Percentiles rank a stretch among this genome's conserved stretches.
These are phyloP conservation scores for Saccopteryx bilineata DNA, from an alignment of 2,113 vertebrate genomes.

Conservation along the genomic window DNA sequence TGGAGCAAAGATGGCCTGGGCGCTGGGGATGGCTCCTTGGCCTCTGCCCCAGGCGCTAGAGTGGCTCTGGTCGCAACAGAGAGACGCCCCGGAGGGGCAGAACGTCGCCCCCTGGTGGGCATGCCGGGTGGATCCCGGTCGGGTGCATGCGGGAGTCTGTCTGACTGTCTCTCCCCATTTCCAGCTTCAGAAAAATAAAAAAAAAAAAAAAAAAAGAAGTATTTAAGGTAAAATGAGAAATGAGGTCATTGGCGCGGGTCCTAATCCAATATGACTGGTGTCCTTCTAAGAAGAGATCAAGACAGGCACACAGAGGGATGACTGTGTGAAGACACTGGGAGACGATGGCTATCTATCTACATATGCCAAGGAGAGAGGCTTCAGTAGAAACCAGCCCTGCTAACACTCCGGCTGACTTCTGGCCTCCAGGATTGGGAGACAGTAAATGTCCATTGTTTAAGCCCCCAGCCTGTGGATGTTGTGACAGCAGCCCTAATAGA, in stretches of 20 bases:
- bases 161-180: no score
- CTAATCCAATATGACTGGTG: not conserved
- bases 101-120: no score
- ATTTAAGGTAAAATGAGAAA: not conserved
- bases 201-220: not conserved
- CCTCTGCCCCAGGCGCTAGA: no score
- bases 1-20: no score
- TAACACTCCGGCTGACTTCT: not conserved
- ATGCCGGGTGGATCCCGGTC: no score
- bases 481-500: not conserved
- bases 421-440: not conserved
- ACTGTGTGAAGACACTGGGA: not conserved
- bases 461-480: not conserved
- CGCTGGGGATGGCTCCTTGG: no score
- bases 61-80: no score
- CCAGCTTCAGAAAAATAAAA: no score
- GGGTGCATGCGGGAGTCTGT: no score
- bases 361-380: not conserved
- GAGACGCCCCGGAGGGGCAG: no score
- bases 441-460: accelerated
- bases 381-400: not conserved
- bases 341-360: accelerated
- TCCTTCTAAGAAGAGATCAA: not conserved
- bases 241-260: not conserved
- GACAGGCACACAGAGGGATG: not conserved